phyloP scores from a whole-genome alignment of 2,113 vertebrate species.

The Apodemus speciosus region DNA sequence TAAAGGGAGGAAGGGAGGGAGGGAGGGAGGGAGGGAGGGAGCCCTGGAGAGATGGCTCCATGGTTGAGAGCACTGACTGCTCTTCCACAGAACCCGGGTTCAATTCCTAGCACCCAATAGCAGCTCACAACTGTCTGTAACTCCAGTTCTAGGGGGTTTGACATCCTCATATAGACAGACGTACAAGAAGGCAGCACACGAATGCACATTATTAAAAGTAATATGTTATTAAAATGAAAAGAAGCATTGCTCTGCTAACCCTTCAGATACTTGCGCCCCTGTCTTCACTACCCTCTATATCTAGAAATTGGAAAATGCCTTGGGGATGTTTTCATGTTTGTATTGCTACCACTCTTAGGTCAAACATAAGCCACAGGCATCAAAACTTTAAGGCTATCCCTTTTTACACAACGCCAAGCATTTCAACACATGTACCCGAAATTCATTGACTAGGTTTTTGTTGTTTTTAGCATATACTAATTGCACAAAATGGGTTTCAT shows the following conservation, averaged over 20 bases:
- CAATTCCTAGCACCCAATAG: not conserved
- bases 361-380: not conserved
- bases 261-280: slow-evolving; percentile 35
- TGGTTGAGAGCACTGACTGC: not conserved
- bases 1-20: too few species aligned
- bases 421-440: slow-evolving; percentile 12
- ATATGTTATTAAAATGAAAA: not conserved
- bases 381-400: slow-evolving; percentile 1
- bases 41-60: not conserved
- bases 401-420: slow-evolving; percentile 34
- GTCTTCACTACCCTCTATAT: not conserved
- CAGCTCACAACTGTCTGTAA: not conserved
- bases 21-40: too few species aligned
- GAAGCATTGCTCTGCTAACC: slow-evolving; percentile 28
- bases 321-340: not conserved
- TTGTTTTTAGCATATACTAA: not conserved
- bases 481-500: not conserved
- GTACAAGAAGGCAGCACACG: not conserved
- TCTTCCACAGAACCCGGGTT: not conserved
- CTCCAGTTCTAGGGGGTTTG: not conserved
- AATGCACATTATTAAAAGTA: not conserved
- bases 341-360: not conserved
- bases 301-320: slow-evolving; percentile 30
- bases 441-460: not conserved
- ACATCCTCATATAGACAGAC: not conserved